Evolutionary conservation across 2,888 invertebrate genomes (phyloP).

Genomic region (Megaustenia siamemsis): DNA sequence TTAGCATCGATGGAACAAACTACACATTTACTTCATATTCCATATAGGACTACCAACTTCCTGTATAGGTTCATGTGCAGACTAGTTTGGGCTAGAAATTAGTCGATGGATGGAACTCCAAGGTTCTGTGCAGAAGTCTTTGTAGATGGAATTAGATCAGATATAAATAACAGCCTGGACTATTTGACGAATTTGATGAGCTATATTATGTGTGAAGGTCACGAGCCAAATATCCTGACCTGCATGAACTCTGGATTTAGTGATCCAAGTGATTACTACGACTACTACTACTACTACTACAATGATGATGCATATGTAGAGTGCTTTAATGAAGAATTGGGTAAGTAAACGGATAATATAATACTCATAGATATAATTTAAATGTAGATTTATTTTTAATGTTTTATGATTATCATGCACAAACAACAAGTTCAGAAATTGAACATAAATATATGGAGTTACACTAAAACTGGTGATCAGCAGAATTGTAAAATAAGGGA

Average conservation of each 20-base stretch:
- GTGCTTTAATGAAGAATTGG: slow-evolving; percentile 67
- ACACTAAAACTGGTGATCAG: too few species aligned
- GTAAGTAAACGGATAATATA: slow-evolving; percentile 61
- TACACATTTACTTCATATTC: too few species aligned
- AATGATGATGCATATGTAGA: slow-evolving; percentile 69
- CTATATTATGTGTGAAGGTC: slow-evolving; percentile 68
- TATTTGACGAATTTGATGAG: slow-evolving; percentile 41
- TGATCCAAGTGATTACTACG: too few species aligned
- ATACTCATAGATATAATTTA: too few species aligned
- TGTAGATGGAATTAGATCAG: slow-evolving; percentile 67
- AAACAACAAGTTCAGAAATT: too few species aligned
- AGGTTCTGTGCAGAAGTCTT: slow-evolving; percentile 69
- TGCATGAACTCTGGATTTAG: slow-evolving; percentile 75
- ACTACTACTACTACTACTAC: slow-evolving; percentile 65
- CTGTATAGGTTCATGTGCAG: too few species aligned
- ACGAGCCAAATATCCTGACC: slow-evolving; percentile 66
- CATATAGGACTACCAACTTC: too few species aligned
- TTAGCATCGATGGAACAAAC: slow-evolving; percentile 70
- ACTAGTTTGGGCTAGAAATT: slow-evolving; percentile 71
- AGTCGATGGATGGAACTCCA: slow-evolving; percentile 70
- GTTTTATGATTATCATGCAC: too few species aligned
- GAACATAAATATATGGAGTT: too few species aligned
- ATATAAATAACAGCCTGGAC: slow-evolving; percentile 56
- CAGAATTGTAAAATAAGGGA: too few species aligned
- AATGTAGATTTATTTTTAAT: too few species aligned